Evolutionary conservation across 1,140 invertebrate species (phyloP), one percentile per base, ranked within the genome.

Genomic region (Asbolus verrucosus): DNA sequence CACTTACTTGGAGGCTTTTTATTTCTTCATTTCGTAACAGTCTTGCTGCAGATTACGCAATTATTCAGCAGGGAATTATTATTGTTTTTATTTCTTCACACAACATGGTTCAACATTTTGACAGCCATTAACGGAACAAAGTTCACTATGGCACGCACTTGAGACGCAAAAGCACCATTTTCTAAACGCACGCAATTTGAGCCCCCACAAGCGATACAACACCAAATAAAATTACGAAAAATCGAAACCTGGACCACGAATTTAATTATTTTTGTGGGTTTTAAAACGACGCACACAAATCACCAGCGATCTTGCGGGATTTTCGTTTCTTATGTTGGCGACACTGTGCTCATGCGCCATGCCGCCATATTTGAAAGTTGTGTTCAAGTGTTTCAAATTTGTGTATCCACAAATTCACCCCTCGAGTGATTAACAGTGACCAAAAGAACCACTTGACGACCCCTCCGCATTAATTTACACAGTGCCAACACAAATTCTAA

Each of bases 81-180:
- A 54, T 54, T 54, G 46, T 54, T 54, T 54, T 54, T 54, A 27
- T 54, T 54, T 54, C 46, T 54, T 54, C 46, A 54, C 15, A 43
- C 46, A 54, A 54, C 46, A 54, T 54, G 46, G 46, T 54, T 24
- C 43, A 21, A 54, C 21, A 24, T 54, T 54, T 54, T 54, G 46
- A 54, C 46, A 54, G 46, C 46, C 46, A 54, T 46, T 54, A 24
- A 21, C 21, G 11, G 46, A 27, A 13, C 46, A 54, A 54, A 54
- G 46, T 54, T 54, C 46, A 54, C 46, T 24, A 21, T 24, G n/a
- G n/a, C n/a, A n/a, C n/a, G n/a, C n/a, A n/a, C n/a, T 21, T 54
- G 46, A 6, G 8, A 54, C 46, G 46, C 46, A 54, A 54, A 54
- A 19, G 27, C 39, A n/a, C n/a, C n/a, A n/a, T n/a, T n/a, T n/a